Conservation (phyloP, 2,113 vertebrate genomes). For the Pterophyllum scalare region DNA sequence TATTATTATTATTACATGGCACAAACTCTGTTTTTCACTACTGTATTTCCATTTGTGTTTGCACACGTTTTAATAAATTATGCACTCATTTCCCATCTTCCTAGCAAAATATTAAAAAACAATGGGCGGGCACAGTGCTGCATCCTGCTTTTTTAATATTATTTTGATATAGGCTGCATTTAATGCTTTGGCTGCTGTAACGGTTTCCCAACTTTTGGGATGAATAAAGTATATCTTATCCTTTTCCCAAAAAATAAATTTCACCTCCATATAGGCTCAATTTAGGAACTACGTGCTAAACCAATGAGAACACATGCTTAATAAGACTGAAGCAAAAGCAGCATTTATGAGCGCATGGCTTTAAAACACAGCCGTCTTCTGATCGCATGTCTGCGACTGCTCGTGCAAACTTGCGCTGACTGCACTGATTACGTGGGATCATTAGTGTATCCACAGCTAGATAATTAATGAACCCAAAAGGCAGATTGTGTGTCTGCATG, state of each 20-base stretch:
- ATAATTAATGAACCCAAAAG: slow-evolving; percentile 39
- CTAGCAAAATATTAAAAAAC: too few relatives aligned
- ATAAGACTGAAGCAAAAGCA: not conserved
- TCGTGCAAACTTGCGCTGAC: slow-evolving; percentile 26
- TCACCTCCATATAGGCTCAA: not conserved
- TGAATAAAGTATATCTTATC: not conserved
- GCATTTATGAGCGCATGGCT: not conserved
- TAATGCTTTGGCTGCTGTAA: too few relatives aligned
- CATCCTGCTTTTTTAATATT: too few relatives aligned
- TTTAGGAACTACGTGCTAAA: not conserved
- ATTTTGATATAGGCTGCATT: too few relatives aligned
- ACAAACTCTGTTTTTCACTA: too few relatives aligned
- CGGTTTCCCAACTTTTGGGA: not conserved
- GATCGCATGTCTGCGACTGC: not conserved
- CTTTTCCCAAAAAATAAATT: not conserved
- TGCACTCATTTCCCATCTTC: too few relatives aligned
- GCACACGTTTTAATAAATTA: too few relatives aligned
- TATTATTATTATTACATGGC: too few relatives aligned
- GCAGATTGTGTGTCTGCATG: slow-evolving; percentile 45
- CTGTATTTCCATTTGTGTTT: too few relatives aligned
- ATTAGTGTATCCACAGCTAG: slow-evolving; percentile 40
- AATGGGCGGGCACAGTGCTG: too few relatives aligned
- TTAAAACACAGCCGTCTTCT: not conserved
- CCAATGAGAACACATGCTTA: not conserved
- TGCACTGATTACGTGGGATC: slow-evolving; percentile 13